Evolutionary conservation across 53 echinoderm and acorn worm genomes (phyloP).

Genomic region (Henricia sp.): DNA sequence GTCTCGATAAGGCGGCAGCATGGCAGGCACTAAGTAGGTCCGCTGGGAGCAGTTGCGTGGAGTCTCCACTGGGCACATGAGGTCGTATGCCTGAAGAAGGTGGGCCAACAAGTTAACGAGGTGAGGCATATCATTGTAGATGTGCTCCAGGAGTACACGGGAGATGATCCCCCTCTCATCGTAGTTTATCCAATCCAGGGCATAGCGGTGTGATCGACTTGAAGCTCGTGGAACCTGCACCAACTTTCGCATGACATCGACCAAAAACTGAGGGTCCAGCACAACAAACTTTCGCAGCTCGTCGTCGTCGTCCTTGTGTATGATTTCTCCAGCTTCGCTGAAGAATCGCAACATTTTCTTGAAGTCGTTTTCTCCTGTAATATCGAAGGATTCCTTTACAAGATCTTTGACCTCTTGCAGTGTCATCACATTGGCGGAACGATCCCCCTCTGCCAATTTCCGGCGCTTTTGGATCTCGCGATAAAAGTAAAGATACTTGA

Average conservation of each 20-base stretch:
- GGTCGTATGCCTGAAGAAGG: constrained; percentile 26
- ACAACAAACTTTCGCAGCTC: constrained; percentile 19
- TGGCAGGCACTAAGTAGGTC: constrained; percentile 33
- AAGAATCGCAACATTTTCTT: constrained; percentile 14
- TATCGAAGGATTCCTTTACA: background rate
- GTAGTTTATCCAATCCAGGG: constrained; percentile 21
- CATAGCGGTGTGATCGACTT: constrained; percentile 7
- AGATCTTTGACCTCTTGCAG: background rate
- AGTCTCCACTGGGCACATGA: constrained; percentile 28
- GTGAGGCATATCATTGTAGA: constrained; percentile 1
- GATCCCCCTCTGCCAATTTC: constrained; percentile 3
- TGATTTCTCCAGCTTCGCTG: constrained; percentile 27
- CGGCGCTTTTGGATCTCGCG: constrained; percentile 7
- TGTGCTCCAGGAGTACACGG: background rate
- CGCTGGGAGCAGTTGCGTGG: background rate
- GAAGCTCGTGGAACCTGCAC: background rate
- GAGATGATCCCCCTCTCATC: constrained; percentile 20
- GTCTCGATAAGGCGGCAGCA: constrained; percentile 21
- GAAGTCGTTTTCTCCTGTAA: background rate
- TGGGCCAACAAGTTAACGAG: background rate
- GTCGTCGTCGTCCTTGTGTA: constrained; percentile 17
- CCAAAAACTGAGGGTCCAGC: constrained; percentile 41
- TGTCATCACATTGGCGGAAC: constrained; percentile 6
- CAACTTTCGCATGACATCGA: constrained; percentile 19
- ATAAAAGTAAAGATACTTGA: constrained; percentile 35